A percentile compares a stretch with the other conserved stretches of the same genome.
Evolutionary conservation across 2,888 invertebrate genomes (phyloP).

Genomic region (Pseudanteris insignis): DNA sequence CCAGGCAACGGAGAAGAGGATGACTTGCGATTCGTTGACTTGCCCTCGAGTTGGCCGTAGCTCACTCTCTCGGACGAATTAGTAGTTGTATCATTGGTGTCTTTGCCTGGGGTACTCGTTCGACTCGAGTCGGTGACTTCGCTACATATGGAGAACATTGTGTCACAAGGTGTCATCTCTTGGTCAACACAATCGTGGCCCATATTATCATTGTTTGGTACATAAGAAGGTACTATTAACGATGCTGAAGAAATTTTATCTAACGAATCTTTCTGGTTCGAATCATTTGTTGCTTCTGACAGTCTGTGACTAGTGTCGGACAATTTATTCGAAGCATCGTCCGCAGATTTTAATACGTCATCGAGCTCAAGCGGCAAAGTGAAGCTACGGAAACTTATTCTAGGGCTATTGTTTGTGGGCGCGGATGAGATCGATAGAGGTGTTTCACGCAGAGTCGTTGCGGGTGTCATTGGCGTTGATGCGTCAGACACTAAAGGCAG

Average conservation of each 20-base stretch:
- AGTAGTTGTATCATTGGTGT: slow-evolving; percentile 35
- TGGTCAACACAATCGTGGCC: slow-evolving; percentile 52
- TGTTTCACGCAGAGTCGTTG: slow-evolving; percentile 58
- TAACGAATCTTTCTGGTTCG: slow-evolving; percentile 37
- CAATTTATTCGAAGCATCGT: slow-evolving; percentile 53
- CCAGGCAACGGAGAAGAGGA: slow-evolving; percentile 34
- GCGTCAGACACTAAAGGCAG: slow-evolving; percentile 62
- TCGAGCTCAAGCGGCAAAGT: slow-evolving; percentile 60
- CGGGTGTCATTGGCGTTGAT: slow-evolving; percentile 61
- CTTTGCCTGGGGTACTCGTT: slow-evolving; percentile 45
- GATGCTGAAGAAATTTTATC: slow-evolving; percentile 40
- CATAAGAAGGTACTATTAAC: slow-evolving; percentile 35
- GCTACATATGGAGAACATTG: slow-evolving; percentile 49
- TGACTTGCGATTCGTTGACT: slow-evolving; percentile 15
- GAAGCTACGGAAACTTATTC: slow-evolving; percentile 65
- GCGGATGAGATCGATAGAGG: slow-evolving; percentile 58
- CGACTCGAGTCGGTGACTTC: slow-evolving; percentile 43
- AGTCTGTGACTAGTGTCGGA: slow-evolving; percentile 60
- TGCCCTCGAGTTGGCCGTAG: slow-evolving; percentile 27
- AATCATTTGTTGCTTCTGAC: slow-evolving; percentile 54
- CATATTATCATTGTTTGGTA: slow-evolving; percentile 37
- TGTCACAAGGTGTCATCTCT: slow-evolving; percentile 58
- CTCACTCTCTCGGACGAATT: slow-evolving; percentile 42
- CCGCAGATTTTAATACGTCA: slow-evolving; percentile 50
- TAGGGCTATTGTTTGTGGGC: slow-evolving; percentile 58